Evolutionary conservation across 2,888 invertebrate genomes (phyloP).

Genomic region (Strigamia transsilvanica): DNA sequence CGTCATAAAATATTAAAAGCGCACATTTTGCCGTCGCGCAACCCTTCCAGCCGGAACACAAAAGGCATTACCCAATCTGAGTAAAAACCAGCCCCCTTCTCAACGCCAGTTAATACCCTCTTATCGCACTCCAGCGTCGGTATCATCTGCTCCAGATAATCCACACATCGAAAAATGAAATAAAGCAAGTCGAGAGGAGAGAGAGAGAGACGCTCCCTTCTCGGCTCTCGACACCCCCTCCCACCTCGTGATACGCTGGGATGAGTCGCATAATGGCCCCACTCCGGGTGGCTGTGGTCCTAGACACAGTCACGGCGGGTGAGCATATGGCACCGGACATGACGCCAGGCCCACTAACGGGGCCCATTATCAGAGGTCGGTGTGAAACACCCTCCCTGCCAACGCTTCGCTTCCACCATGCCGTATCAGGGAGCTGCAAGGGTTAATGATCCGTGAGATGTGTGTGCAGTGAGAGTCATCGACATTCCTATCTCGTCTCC

Average conservation of each 20-base stretch:
- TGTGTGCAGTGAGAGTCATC: slow-evolving; percentile 47
- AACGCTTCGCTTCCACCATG: background rate
- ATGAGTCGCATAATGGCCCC: slow-evolving; percentile 22
- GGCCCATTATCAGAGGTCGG: slow-evolving; percentile 6
- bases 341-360: slow-evolving; percentile 23
- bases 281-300: slow-evolving; percentile 42
- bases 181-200: slow-evolving; percentile 6
- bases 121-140: slow-evolving; percentile 15
- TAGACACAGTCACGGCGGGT: slow-evolving; percentile 37
- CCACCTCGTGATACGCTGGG: slow-evolving; percentile 46
- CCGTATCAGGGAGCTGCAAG: slow-evolving; percentile 34
- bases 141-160: slow-evolving; percentile 41
- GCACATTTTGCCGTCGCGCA: background rate
- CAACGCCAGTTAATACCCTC: slow-evolving; percentile 16
- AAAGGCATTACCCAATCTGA: background rate
- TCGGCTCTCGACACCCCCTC: slow-evolving; percentile 7
- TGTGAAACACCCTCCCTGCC: background rate
- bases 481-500: slow-evolving; percentile 44
- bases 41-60: background rate
- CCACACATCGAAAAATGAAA: slow-evolving; percentile 28
- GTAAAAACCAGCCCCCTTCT: background rate
- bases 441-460: slow-evolving; percentile 48
- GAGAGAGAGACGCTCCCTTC: background rate
- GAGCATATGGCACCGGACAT: slow-evolving; percentile 46
- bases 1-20: slow-evolving; percentile 4